Base-by-base conservation (phyloP, 2,888 invertebrate genomes). In the Idaea straminata region DNA sequence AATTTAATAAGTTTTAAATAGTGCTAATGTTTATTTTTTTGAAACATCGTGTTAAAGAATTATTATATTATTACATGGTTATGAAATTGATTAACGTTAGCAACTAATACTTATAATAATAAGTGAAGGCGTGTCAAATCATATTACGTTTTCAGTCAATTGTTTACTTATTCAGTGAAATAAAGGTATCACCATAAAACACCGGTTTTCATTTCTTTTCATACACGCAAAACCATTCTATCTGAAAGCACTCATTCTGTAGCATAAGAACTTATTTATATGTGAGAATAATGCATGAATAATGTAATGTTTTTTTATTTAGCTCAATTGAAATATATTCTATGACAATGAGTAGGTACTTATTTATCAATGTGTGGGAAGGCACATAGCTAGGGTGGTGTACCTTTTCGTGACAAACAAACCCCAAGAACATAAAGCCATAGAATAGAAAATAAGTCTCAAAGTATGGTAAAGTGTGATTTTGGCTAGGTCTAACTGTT, bases 11-110 rank as follows among this genome's bases (percentile, higher is more conserved):
- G 88, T 89, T 89, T 91, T 89, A 89, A 91, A 91, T 92, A 92
- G 89, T 89, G 87, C 88, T 92, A 92, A 91, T 89, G 91, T 90
- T 91, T 92, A 92, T 92, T 92, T 92, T 92, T 92, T 88, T 91
- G 89, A 88, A 89, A 88, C 85, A 83, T 89, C 85, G 87, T 92
- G 91, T 91, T 91, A 89, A 87, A 90, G 85, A 89, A 89, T 89
- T 91, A 91, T 91, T 58, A 59, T 89, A 88, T 25, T 25, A 88
- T 86, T 87, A 88, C 88, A 83, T 91, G 92, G 91, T 90, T 91
- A 91, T 89, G 85, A 84, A 89, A 88, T 83, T 87, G 75, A 90
- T 86, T 91, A 92, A 92, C 89, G 83, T 69, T 91, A 89, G 88
- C 82, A 81, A 84, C 82, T 84, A 84, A 84, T 85, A 25, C 25